Conservation (phyloP, 2,113 vertebrate species). For the Lasiurus cinereus region DNA sequence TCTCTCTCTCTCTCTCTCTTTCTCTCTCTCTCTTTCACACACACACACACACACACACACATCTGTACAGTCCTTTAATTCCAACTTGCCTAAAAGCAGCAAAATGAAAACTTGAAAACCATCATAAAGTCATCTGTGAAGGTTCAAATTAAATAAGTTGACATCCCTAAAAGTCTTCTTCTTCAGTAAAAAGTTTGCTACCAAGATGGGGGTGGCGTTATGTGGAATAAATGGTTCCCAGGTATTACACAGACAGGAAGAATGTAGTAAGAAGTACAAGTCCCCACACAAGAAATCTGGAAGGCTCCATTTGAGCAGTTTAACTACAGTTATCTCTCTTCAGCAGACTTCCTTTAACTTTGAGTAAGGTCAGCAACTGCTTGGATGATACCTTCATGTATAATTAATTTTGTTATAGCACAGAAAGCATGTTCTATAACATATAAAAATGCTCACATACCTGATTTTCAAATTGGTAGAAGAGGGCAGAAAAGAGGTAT, state of each 20-base stretch:
- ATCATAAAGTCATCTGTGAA: conserved; percentile 42
- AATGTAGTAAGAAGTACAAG: conserved; percentile 56
- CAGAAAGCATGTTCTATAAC: background rate
- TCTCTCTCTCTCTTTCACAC: no score
- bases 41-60: background rate
- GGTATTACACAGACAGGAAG: conserved; percentile 68
- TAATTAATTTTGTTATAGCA: conserved; percentile 7
- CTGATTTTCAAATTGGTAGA: conserved; percentile 33
- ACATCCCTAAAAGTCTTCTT: background rate
- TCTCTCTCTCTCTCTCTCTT: no score
- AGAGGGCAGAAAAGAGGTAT: background rate
- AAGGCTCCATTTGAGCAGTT: conserved; percentile 56
- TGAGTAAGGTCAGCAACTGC: conserved; percentile 68
- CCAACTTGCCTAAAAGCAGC: background rate
- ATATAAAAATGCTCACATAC: background rate
- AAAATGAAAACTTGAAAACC: conserved; percentile 45
- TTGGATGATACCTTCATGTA: conserved; percentile 26
- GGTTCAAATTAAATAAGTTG: conserved; percentile 48
- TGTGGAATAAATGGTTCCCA: conserved; percentile 61
- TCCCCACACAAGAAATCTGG: conserved; percentile 52
- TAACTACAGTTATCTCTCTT: conserved; percentile 70
- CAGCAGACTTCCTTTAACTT: conserved; percentile 78
- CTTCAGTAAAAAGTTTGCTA: conserved; percentile 51
- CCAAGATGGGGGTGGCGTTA: conserved; percentile 47
- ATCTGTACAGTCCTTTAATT: conserved; percentile 39